phyloP scores from a whole-genome alignment of 1,140 invertebrate genomes.

The Scaptomyza hsui region DNA sequence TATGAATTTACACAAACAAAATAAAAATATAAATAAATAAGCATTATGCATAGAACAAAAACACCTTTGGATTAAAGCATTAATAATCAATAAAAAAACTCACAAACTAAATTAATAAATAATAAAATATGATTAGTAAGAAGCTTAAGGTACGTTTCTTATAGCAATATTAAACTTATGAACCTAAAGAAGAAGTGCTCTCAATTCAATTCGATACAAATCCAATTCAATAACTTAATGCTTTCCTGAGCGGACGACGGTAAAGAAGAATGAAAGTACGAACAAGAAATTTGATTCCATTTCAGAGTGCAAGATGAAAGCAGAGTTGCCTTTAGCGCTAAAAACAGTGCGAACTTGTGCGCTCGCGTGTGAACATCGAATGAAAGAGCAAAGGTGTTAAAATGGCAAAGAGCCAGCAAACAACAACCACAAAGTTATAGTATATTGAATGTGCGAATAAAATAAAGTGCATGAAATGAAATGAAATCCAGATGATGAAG shows the following conservation, averaged over 20 bases:
- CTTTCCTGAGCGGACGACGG: constrained; percentile 5
- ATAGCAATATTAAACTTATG: not conserved
- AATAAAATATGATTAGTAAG: constrained; percentile 7
- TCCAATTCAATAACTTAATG: constrained; percentile 32
- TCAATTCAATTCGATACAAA: constrained; percentile 48
- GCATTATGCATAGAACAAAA: constrained; percentile 17
- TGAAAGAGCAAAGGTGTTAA: constrained; percentile 55
- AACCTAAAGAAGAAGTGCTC: constrained; percentile 19
- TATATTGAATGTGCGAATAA: constrained; percentile 10
- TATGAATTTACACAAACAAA: not conserved
- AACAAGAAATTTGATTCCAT: constrained; percentile 55
- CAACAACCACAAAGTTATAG: constrained; percentile 24
- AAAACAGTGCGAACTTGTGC: not conserved
- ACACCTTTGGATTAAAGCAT: constrained; percentile 11
- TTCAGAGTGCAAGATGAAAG: constrained; percentile 29
- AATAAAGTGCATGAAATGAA: constrained; percentile 40
- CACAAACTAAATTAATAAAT: constrained; percentile 1
- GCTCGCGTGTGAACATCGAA: constrained; percentile 3
- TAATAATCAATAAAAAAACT: not conserved
- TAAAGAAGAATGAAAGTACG: not conserved
- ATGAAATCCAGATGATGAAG: constrained; percentile 13
- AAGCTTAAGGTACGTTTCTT: not conserved
- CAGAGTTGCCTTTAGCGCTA: not conserved
- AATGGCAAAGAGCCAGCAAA: constrained; percentile 27
- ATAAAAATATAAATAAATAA: not conserved